Conservation (phyloP, 2,888 invertebrate species). For the Pristionchus mayeri region DNA sequence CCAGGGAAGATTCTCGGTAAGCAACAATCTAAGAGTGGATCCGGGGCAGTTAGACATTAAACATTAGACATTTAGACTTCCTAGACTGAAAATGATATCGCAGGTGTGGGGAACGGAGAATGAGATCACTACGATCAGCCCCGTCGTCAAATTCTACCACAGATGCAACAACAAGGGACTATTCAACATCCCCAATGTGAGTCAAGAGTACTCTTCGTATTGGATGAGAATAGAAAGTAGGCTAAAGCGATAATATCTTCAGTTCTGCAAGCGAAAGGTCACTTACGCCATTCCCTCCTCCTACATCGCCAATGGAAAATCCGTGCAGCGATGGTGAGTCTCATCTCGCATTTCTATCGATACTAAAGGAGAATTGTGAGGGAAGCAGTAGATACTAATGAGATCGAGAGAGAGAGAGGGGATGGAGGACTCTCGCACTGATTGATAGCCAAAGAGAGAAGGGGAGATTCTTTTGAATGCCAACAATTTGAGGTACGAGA, state of each 20-base stretch:
- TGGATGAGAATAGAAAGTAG: background rate
- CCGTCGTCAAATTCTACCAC: slow-evolving; percentile 50
- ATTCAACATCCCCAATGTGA: slow-evolving; percentile 34
- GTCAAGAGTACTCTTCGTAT: background rate
- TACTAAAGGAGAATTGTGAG: too few species aligned
- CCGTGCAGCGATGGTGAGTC: slow-evolving; percentile 24
- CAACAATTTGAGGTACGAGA: slow-evolving; percentile 37
- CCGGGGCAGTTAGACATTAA: too few species aligned
- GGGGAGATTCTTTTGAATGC: background rate
- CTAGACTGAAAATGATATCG: background rate
- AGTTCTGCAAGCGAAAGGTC: slow-evolving; percentile 50
- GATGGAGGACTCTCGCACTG: too few species aligned
- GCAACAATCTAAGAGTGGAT: too few species aligned
- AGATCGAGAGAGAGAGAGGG: too few species aligned
- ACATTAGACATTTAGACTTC: too few species aligned
- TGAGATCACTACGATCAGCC: slow-evolving; percentile 40
- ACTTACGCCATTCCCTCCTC: slow-evolving; percentile 46
- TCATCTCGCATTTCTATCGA: background rate
- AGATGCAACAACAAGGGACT: slow-evolving; percentile 49
- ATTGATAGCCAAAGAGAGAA: too few species aligned
- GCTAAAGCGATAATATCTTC: background rate
- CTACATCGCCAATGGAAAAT: slow-evolving; percentile 43
- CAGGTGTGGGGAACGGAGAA: slow-evolving; percentile 46
- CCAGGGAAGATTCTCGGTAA: slow-evolving; percentile 40
- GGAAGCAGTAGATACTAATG: too few species aligned